Evolutionary conservation across 2,888 invertebrate species (phyloP).

Genomic region (Sphecodes monilicornis): DNA sequence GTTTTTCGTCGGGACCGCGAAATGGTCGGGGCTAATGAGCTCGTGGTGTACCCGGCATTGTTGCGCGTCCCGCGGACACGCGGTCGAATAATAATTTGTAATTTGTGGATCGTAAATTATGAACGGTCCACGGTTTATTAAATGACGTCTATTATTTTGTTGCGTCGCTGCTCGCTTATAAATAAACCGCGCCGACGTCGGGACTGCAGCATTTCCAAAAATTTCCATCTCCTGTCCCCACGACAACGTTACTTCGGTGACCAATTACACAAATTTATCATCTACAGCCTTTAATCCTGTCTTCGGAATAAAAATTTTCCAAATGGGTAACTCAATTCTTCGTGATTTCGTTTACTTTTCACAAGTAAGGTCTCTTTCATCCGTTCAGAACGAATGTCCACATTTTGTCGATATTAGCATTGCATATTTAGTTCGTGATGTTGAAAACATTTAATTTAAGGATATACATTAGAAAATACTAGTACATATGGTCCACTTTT

Average conservation of each 20-base stretch:
- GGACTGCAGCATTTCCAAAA: background rate
- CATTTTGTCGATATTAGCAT: too few species aligned
- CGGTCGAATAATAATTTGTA: slow-evolving; percentile 22
- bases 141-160: slow-evolving; percentile 21
- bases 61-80: background rate
- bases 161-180: background rate
- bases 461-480: too few species aligned
- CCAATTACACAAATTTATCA: too few species aligned
- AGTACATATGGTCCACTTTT: too few species aligned
- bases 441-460: too few species aligned
- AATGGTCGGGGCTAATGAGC: background rate
- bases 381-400: too few species aligned
- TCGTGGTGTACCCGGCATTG: background rate
- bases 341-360: too few species aligned
- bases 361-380: too few species aligned
- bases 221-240: background rate
- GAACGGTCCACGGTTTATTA: slow-evolving; percentile 17
- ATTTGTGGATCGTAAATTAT: slow-evolving; percentile 36
- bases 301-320: background rate
- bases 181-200: background rate
- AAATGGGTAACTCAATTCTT: too few species aligned
- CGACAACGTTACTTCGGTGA: too few species aligned
- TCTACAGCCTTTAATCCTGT: background rate
- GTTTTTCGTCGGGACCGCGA: background rate
- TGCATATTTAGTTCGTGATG: too few species aligned